Conservation (phyloP, 2,113 vertebrate species). For the Neodon shergylaensis region DNA sequence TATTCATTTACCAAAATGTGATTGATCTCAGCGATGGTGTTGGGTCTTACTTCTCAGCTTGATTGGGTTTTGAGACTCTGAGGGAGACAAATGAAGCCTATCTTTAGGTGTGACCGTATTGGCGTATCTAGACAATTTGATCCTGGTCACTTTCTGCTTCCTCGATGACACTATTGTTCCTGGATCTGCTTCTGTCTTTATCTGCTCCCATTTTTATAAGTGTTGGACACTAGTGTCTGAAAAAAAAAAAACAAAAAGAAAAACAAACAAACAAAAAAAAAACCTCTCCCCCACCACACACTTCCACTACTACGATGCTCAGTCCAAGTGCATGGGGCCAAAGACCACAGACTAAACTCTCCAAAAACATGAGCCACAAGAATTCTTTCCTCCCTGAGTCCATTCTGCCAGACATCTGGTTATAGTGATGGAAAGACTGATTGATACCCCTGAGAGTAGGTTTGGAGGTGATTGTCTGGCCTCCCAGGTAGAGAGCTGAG, state of each 20-base stretch:
- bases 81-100: background rate
- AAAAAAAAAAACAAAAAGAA: rapidly evolving
- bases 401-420: too few relatives aligned
- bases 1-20: background rate
- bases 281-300: background rate
- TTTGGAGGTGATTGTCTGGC: background rate
- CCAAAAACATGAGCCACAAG: background rate
- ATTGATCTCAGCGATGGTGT: background rate
- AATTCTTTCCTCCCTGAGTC: background rate
- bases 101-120: background rate
- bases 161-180: background rate
- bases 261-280: too few relatives aligned
- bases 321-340: background rate
- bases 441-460: too few relatives aligned
- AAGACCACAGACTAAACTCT: too few relatives aligned
- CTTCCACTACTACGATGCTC: too few relatives aligned
- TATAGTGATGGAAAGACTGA: background rate
- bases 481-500: background rate
- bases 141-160: background rate
- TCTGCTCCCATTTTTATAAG: too few relatives aligned
- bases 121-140: background rate
- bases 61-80: background rate
- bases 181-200: background rate
- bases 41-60: background rate
- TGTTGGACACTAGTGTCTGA: background rate